Percentiles rank a stretch among this genome's conserved stretches.
Evolutionary conservation across 2,888 invertebrate genomes (phyloP).

Genomic region (Andricus curvator): DNA sequence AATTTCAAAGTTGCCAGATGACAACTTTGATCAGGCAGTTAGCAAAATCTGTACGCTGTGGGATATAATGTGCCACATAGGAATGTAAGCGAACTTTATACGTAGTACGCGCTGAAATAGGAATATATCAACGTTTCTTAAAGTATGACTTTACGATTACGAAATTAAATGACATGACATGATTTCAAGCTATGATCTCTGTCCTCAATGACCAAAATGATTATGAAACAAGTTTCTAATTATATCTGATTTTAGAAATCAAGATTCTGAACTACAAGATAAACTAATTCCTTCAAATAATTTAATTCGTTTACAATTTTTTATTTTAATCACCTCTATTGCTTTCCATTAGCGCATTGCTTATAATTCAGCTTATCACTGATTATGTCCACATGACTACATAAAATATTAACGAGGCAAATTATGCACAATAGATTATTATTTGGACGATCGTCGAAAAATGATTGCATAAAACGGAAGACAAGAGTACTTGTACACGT

Average conservation of each 20-base stretch:
- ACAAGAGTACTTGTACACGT: constrained; percentile 50
- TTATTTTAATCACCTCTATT: not conserved
- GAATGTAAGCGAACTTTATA: constrained; percentile 15
- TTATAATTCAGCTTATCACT: constrained; percentile 6
- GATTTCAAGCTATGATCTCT: constrained; percentile 32
- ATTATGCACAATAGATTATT: constrained; percentile 35
- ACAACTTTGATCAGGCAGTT: constrained; percentile 12
- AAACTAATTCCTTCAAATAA: not conserved
- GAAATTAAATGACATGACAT: constrained; percentile 34
- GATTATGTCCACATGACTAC: constrained; percentile 18
- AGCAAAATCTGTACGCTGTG: not conserved
- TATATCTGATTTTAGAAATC: not conserved
- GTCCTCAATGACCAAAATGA: not conserved
- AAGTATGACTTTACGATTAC: constrained; percentile 31
- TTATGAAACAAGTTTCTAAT: not conserved
- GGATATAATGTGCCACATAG: constrained; percentile 32
- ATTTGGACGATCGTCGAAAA: constrained; percentile 32
- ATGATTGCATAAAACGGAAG: constrained; percentile 30
- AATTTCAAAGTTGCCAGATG: constrained; percentile 1
- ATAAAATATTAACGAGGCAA: constrained; percentile 25
- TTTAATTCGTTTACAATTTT: not conserved
- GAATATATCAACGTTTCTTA: constrained; percentile 28
- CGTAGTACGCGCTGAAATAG: constrained; percentile 16
- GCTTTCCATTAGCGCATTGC: not conserved
- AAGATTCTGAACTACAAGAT: not conserved